A percentile compares a stretch with the other conserved stretches of the same genome.
phyloP scores from a whole-genome alignment of 2,113 vertebrate species.

The Rhineura floridana region DNA sequence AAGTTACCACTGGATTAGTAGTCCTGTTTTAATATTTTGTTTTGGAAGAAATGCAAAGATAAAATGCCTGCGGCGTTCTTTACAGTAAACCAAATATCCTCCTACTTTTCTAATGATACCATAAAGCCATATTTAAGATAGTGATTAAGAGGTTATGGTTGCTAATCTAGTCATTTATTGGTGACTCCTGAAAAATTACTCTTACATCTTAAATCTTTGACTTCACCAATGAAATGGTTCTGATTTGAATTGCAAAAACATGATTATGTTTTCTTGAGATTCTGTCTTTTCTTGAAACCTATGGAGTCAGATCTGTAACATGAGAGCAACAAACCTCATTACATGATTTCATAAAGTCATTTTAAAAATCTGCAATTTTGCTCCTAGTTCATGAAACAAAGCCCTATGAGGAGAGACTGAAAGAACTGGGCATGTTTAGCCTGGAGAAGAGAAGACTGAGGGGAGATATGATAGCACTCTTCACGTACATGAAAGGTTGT shows the following conservation, averaged over 20 bases:
- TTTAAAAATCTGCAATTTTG: neutral
- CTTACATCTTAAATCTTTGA: neutral
- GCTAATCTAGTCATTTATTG: neutral
- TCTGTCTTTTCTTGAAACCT: neutral
- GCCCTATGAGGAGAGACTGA: too few species aligned
- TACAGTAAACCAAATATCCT: neutral
- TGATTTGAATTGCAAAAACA: neutral
- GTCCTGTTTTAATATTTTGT: too few species aligned
- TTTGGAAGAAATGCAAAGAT: neutral
- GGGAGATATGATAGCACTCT: too few species aligned
- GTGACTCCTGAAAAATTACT: neutral
- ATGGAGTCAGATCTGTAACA: neutral
- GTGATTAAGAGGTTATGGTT: neutral
- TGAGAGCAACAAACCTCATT: neutral
- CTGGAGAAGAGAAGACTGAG: too few species aligned
- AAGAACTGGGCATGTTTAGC: too few species aligned
- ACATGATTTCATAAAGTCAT: neutral
- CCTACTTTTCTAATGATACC: neutral
- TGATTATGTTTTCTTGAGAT: neutral
- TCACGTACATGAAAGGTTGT: too few species aligned
- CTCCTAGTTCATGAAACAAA: neutral
- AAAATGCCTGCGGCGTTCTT: neutral
- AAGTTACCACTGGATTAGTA: too few species aligned
- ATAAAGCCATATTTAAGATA: neutral
- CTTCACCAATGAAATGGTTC: neutral